Evolutionary conservation across 2,797 vertebrate species (phyloP).

Genomic region (Aselliscus stoliczkanus): DNA sequence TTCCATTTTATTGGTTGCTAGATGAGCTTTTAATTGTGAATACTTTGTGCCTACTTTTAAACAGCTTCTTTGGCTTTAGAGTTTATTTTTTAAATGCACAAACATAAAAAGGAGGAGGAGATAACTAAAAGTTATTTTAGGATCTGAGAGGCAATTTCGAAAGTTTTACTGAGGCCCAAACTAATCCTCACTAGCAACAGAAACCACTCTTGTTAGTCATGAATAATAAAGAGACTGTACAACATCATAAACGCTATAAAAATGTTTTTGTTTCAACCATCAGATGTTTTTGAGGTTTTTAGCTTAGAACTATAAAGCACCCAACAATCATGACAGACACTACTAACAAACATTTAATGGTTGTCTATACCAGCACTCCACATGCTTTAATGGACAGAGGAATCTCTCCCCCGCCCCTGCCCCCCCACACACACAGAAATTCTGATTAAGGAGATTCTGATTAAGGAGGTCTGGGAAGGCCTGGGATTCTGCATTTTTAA

Average conservation of each 20-base stretch:
- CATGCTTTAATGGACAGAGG: not conserved
- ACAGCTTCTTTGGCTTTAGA: constrained; percentile 29
- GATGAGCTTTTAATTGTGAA: constrained; percentile 63
- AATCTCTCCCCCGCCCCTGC: not conserved
- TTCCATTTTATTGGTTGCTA: constrained; percentile 58
- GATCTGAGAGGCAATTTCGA: constrained; percentile 11
- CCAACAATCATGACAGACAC: not conserved
- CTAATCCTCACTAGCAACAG: not conserved
- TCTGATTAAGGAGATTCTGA: not conserved
- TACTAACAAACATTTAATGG: not conserved
- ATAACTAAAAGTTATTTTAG: constrained; percentile 30
- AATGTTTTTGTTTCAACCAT: not conserved
- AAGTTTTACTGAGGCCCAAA: constrained; percentile 19
- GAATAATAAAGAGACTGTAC: not conserved
- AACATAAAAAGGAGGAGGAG: not conserved
- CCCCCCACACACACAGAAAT: not conserved
- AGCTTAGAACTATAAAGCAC: not conserved
- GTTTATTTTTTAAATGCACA: constrained; percentile 10
- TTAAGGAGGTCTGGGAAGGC: not conserved
- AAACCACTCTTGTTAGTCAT: not conserved
- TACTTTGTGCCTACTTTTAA: constrained; percentile 48
- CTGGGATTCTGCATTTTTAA: not conserved
- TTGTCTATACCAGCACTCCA: not conserved
- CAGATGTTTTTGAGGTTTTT: not conserved
- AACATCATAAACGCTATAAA: not conserved